Evolutionary conservation across 2,797 vertebrate species (phyloP).

Genomic region (Anableps anableps): DNA sequence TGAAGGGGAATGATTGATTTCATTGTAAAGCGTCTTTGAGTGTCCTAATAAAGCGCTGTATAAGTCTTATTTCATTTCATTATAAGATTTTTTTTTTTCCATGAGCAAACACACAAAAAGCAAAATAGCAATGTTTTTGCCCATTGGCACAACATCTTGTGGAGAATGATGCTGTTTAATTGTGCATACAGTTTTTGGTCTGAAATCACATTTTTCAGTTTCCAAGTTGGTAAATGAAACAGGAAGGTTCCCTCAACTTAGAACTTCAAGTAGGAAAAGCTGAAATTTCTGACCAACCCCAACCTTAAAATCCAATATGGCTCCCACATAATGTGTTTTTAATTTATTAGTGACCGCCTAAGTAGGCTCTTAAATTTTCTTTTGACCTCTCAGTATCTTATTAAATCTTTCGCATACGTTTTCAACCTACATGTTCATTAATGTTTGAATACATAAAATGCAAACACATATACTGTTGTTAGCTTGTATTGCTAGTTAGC

Average conservation of each 20-base stretch:
- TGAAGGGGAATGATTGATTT: no score
- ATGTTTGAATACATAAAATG: neutral
- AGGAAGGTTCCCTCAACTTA: neutral
- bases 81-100: neutral
- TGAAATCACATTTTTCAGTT: neutral
- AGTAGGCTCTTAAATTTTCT: neutral
- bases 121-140: neutral
- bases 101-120: neutral
- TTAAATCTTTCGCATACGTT: neutral
- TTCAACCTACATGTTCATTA: neutral
- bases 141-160: neutral
- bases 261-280: neutral
- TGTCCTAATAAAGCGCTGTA: no score
- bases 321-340: neutral
- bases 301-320: neutral
- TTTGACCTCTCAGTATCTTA: neutral
- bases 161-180: neutral
- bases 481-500: no score
- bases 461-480: neutral
- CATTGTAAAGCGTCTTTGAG: no score
- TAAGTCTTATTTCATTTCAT: neutral
- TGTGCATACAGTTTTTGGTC: neutral
- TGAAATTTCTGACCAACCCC: neutral
- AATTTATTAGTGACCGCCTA: no score
- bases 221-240: neutral